These are phyloP conservation scores for Zaprionus camerounensis DNA, from an alignment of 1,140 invertebrate genomes.

Conservation along the genomic window DNA sequence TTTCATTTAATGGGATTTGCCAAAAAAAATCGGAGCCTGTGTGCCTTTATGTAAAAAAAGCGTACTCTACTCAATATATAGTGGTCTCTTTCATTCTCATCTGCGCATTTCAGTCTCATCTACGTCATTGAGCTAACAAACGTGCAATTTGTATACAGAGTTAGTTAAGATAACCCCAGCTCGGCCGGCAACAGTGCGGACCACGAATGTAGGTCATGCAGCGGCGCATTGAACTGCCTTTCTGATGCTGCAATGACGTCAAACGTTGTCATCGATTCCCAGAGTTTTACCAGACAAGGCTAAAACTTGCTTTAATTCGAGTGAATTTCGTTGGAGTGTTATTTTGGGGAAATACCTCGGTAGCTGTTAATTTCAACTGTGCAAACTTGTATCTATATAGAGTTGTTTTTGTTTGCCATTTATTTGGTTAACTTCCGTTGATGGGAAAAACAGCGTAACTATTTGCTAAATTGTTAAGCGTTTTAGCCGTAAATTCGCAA, in stretches of 20 bases:
- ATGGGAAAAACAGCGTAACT: slow-evolving; percentile 59
- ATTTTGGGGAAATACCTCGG: slow-evolving; percentile 64
- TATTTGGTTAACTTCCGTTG: slow-evolving; percentile 58
- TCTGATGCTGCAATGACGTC: slow-evolving; percentile 49
- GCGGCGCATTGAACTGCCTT: slow-evolving; percentile 24
- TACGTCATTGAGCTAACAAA: slow-evolving; percentile 7
- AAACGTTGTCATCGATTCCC: slow-evolving; percentile 29
- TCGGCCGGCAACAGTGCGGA: slow-evolving; percentile 6
- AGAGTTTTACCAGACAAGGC: slow-evolving; percentile 42
- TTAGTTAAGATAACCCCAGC: slow-evolving; percentile 22
- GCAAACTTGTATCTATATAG: slow-evolving; percentile 19
- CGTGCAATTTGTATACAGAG: slow-evolving; percentile 18
- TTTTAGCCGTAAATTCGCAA: slow-evolving; percentile 64
- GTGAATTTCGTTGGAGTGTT: slow-evolving; percentile 54
- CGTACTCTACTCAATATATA: too few species aligned
- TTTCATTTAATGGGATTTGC: too few species aligned
- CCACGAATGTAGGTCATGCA: slow-evolving; percentile 58
- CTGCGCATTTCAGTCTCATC: background rate
- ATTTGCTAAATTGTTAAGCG: slow-evolving; percentile 60
- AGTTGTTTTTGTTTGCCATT: slow-evolving; percentile 20
- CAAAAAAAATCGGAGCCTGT: too few species aligned
- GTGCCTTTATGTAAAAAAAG: too few species aligned
- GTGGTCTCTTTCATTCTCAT: background rate
- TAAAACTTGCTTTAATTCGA: slow-evolving; percentile 58
- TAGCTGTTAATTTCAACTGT: slow-evolving; percentile 15